Conservation (phyloP, 1,140 invertebrate genomes). For the Achatina immaculata region DNA sequence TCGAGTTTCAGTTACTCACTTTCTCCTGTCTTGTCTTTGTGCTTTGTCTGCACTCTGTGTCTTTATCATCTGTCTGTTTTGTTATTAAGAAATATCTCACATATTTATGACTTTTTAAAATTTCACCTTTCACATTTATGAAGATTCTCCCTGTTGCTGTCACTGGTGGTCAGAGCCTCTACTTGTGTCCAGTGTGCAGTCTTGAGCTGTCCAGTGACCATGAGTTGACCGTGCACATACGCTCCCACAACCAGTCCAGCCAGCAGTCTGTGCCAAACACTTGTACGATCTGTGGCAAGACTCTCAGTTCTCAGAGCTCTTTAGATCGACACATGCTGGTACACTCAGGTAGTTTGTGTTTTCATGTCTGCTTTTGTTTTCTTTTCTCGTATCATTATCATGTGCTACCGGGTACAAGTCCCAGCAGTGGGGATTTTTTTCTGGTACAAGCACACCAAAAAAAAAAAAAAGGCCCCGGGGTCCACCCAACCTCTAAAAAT, state of each 20-base stretch:
- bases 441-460: no score
- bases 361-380: neutral
- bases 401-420: no score
- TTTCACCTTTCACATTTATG: constrained; percentile 33
- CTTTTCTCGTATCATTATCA: neutral
- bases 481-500: no score
- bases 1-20: no score
- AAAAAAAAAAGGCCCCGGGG: no score
- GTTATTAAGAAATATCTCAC: no score
- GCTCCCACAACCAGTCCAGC: constrained; percentile 67
- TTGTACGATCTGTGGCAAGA: constrained; percentile 74
- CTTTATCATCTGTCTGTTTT: no score
- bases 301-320: constrained; percentile 82
- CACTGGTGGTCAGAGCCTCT: constrained; percentile 67
- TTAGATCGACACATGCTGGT: constrained; percentile 70
- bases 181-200: constrained; percentile 79
- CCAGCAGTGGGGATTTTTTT: no score
- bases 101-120: neutral
- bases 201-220: constrained; percentile 76
- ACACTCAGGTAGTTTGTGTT: constrained; percentile 64
- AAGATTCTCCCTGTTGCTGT: constrained; percentile 65
- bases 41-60: no score
- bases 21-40: no score
- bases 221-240: constrained; percentile 80
- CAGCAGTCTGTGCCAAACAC: constrained; percentile 63